Evolutionary conservation across 2,113 vertebrate genomes (phyloP).

Genomic region (Cephalopterus ornatus): DNA sequence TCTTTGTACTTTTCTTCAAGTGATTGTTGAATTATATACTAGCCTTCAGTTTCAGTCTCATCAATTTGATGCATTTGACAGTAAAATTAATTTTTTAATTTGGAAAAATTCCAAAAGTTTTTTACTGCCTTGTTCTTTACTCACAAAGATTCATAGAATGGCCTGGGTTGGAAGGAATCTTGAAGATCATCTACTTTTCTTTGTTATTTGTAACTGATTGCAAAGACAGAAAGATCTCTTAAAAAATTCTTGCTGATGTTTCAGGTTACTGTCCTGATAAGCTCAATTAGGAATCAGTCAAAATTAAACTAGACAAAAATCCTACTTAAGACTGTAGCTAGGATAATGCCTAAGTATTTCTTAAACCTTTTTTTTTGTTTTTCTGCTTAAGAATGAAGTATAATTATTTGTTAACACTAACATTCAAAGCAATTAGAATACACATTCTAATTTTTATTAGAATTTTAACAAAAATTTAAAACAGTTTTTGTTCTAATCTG

Average conservation of each 20-base stretch:
- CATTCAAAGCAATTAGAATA: background rate
- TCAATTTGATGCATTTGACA: background rate
- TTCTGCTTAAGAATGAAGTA: background rate
- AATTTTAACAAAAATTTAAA: background rate
- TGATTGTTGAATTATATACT: background rate
- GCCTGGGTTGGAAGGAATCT: background rate
- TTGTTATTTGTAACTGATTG: background rate
- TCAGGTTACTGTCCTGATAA: background rate
- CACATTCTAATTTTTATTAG: background rate
- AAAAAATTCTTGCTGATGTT: background rate
- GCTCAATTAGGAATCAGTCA: background rate
- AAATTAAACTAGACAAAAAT: background rate
- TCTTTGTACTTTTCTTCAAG: too few relatives aligned
- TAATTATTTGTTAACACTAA: background rate
- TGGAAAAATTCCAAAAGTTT: background rate
- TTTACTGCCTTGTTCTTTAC: background rate
- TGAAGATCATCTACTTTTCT: background rate
- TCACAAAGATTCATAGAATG: background rate
- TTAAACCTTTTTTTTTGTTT: background rate
- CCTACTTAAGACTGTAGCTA: background rate
- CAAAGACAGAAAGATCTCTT: background rate
- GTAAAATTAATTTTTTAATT: background rate
- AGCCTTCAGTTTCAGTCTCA: background rate
- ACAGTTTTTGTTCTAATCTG: background rate
- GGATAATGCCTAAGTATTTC: background rate